phyloP scores from a whole-genome alignment of 2,888 invertebrate species.

The Melangyna quadrimaculata region DNA sequence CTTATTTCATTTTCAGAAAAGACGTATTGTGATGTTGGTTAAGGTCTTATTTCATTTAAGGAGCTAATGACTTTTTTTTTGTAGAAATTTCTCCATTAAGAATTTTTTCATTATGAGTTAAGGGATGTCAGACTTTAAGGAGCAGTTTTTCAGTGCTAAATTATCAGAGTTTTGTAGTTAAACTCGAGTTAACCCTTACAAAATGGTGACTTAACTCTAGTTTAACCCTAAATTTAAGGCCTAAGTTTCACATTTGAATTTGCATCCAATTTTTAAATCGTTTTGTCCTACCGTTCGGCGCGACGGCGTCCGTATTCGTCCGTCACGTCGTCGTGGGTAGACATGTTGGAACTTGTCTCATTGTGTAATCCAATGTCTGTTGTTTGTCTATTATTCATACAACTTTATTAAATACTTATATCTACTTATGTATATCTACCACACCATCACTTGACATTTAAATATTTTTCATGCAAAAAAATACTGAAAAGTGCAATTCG shows the following conservation, averaged over 20 bases:
- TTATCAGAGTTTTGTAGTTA: too few species aligned
- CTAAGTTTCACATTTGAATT: background rate
- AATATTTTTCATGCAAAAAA: conserved; percentile 52
- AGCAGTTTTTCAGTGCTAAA: too few species aligned
- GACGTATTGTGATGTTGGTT: too few species aligned
- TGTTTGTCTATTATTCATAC: conserved; percentile 11
- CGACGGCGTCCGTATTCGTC: background rate
- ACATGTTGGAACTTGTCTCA: conserved; percentile 29
- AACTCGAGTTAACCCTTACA: too few species aligned
- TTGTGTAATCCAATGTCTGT: conserved; percentile 24
- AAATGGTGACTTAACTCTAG: too few species aligned
- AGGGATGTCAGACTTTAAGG: too few species aligned
- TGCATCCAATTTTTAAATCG: background rate
- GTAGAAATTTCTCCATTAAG: too few species aligned
- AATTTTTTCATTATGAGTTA: too few species aligned
- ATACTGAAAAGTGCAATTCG: conserved; percentile 44
- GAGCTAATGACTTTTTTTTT: too few species aligned
- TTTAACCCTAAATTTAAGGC: too few species aligned
- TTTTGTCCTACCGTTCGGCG: background rate
- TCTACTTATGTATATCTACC: background rate
- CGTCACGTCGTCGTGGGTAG: background rate
- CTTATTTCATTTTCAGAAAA: too few species aligned
- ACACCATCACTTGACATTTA: conserved; percentile 37
- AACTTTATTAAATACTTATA: background rate
- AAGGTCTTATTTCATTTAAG: too few species aligned